Evolutionary conservation across 2,888 invertebrate species (phyloP), one percentile per base, ranked within the genome.

Genomic region (Apamea monoglypha): DNA sequence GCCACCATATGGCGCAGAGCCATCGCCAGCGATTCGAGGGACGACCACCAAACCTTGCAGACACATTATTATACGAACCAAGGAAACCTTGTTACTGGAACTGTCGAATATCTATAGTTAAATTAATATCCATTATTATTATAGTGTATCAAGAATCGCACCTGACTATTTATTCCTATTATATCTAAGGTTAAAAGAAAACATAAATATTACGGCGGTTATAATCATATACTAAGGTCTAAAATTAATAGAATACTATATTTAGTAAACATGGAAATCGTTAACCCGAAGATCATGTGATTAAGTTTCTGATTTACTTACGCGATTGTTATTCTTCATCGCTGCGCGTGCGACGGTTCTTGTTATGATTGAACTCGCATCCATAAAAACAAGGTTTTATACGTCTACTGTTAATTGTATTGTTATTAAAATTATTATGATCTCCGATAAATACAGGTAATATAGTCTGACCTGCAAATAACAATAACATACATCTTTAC

Each of bases 1-100:
- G 91, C 85, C 91, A 92, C 94, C 96, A 96, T 96, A 96, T 96
- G 96, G 96, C 91, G 92, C 87, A 89, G 92, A 91, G 92, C 92
- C 94, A 91, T 91, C 92, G 91, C 89, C 75, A 88, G 77, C 86
- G 90, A 91, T 90, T 89, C 90, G 90, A 89, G 90, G 91, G 91
- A 92, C 90, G 91, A 90, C 91, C 91, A 91, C 90, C 90, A 92
- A 94, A 92, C 93, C 91, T 91, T 90, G 87, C 84, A 86, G 87
- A 82, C 77, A 81, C 80, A 68, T 82, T 84, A 73, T 82, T 80
- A 84, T 81, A 84, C 47, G 70, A 80, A 87, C 74, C 85, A 75
- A 87, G 89, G 92, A 84, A 71, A 87, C 85, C 63, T 85, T 56
- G 10, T 12, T 63, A 84, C 84, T 90, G 72, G 91, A 90, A 83